Evolutionary conservation across 2,113 vertebrate genomes (phyloP).

Genomic region (Ondatra zibethicus): DNA sequence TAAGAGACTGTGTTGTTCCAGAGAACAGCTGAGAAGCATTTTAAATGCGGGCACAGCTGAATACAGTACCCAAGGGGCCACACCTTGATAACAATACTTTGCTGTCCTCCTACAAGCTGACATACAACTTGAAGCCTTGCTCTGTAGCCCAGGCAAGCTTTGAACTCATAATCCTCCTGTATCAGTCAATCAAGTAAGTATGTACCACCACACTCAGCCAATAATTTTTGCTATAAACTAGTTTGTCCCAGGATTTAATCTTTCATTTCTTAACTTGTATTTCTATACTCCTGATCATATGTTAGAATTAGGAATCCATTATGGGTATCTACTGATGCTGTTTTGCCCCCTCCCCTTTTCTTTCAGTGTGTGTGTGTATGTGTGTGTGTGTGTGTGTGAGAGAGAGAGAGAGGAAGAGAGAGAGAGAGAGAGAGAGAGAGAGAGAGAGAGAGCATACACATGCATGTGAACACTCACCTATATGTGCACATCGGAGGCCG

Average conservation of each 20-base stretch:
- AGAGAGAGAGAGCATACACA: no score
- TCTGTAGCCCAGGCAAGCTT: neutral
- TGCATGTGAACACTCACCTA: neutral
- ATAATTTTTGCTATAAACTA: conserved; percentile 34
- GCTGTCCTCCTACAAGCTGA: conserved; percentile 11
- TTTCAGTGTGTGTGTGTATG: neutral
- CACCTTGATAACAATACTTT: neutral
- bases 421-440: no score
- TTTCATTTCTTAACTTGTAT: conserved; percentile 44
- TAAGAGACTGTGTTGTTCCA: neutral
- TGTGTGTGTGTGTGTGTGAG: no score
- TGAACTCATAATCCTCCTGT: neutral
- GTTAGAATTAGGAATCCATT: neutral
- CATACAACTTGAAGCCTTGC: neutral
- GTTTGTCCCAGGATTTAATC: neutral
- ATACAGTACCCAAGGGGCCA: neutral
- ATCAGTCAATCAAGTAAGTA: neutral
- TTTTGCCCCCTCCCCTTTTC: neutral
- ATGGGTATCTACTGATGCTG: neutral
- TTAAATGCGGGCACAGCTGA: neutral
- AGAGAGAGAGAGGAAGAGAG: no score
- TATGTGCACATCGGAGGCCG: neutral
- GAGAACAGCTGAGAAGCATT: conserved; percentile 55
- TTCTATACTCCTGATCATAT: conserved; percentile 30
- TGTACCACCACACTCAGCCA: neutral